These are phyloP conservation scores for Latheticus oryzae DNA, from an alignment of 2,888 invertebrate species.

Conservation along the genomic window DNA sequence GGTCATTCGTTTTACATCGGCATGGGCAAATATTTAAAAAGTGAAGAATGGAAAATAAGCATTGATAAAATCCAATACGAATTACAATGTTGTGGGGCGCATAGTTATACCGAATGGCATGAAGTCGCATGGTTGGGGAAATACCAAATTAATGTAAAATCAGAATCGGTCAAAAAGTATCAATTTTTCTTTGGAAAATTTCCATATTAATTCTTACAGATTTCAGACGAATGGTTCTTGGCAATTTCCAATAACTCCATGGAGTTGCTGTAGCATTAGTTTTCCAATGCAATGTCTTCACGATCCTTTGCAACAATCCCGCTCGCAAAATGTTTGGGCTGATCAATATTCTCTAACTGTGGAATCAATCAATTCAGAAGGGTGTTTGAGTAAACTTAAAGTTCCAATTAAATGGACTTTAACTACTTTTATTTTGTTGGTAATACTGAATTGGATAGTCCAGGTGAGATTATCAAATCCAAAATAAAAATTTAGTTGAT, in stretches of 20 bases:
- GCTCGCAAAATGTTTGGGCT: slow-evolving; percentile 59
- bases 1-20: slow-evolving; percentile 69
- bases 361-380: slow-evolving; percentile 61
- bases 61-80: slow-evolving; percentile 71
- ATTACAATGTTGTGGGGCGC: slow-evolving; percentile 71
- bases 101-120: slow-evolving; percentile 71
- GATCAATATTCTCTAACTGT: slow-evolving; percentile 58
- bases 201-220: no score
- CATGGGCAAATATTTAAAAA: slow-evolving; percentile 70
- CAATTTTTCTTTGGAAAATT: not conserved
- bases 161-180: slow-evolving; percentile 57
- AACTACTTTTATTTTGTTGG: slow-evolving; percentile 52
- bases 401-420: slow-evolving; percentile 57
- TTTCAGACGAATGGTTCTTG: slow-evolving; percentile 43
- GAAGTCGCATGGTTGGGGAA: slow-evolving; percentile 71
- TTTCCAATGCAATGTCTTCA: slow-evolving; percentile 73
- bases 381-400: slow-evolving; percentile 60
- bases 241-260: slow-evolving; percentile 68
- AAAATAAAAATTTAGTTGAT: slow-evolving; percentile 3
- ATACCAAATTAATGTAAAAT: slow-evolving; percentile 62
- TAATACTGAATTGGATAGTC: slow-evolving; percentile 50
- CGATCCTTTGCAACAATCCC: slow-evolving; percentile 70
- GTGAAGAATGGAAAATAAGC: slow-evolving; percentile 70
- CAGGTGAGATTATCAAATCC: slow-evolving; percentile 49
- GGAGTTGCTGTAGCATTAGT: slow-evolving; percentile 72